Evolutionary conservation across 1,140 invertebrate genomes (phyloP).

Genomic region (Sitobion miscanthi): DNA sequence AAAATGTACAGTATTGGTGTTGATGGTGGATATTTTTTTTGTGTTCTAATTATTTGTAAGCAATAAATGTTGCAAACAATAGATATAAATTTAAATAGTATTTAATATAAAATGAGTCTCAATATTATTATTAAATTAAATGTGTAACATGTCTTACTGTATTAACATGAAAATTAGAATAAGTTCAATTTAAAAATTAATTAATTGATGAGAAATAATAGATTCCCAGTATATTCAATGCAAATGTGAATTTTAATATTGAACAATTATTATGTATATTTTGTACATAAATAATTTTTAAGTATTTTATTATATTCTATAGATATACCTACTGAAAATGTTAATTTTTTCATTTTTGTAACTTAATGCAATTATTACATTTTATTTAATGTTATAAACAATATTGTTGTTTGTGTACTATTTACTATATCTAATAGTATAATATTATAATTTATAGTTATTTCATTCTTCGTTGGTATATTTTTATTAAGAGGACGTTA

Average conservation of each 20-base stretch:
- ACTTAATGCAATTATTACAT: not conserved
- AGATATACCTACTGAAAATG: not conserved
- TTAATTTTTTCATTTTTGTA: not conserved
- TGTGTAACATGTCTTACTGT: not conserved
- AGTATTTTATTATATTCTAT: not conserved
- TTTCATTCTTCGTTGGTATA: not conserved
- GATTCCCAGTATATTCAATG: not conserved
- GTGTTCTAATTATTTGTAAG: not conserved
- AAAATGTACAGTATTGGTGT: not conserved
- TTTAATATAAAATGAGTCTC: not conserved
- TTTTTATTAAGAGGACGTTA: not conserved
- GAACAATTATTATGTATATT: not conserved
- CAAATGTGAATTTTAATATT: not conserved
- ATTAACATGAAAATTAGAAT: not conserved
- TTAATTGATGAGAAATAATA: not conserved
- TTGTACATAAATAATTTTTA: not conserved
- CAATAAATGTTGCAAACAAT: not conserved
- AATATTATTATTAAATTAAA: constrained; percentile 11
- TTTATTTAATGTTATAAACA: too few species aligned
- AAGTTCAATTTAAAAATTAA: not conserved
- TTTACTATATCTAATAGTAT: not conserved
- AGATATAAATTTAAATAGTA: not conserved
- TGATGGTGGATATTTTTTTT: not conserved
- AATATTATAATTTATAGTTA: not conserved
- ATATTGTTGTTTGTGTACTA: too few species aligned